These are phyloP conservation scores for Drepanosiphum platanoidis DNA, from an alignment of 2,888 invertebrate genomes.

Conservation along the genomic window DNA sequence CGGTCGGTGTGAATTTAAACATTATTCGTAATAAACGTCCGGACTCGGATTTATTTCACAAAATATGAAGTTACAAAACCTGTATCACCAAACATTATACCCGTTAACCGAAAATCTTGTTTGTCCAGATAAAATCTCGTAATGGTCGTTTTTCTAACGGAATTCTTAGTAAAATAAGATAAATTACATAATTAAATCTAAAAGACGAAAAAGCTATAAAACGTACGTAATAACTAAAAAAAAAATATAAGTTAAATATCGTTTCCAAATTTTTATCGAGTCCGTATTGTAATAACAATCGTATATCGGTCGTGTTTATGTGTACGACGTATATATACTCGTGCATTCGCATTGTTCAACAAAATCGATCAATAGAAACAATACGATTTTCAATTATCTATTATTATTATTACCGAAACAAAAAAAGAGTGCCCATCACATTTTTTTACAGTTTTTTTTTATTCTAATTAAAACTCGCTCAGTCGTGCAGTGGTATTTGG, in stretches of 20 bases:
- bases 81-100: slow-evolving; percentile 13
- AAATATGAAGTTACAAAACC: neutral
- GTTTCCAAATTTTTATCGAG: too few relatives aligned
- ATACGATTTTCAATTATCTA: too few relatives aligned
- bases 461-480: too few relatives aligned
- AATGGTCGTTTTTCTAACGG: neutral
- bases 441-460: too few relatives aligned
- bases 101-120: neutral
- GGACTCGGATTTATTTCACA: neutral
- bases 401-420: too few relatives aligned
- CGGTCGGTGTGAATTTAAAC: too few relatives aligned
- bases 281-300: neutral
- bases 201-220: neutral
- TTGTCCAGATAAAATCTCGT: neutral
- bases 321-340: neutral
- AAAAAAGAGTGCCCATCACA: too few relatives aligned
- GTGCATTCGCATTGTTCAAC: neutral
- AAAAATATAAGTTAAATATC: too few relatives aligned
- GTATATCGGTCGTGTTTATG: neutral
- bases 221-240: neutral
- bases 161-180: neutral
- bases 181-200: neutral
- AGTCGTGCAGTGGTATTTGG: too few relatives aligned
- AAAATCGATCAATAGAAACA: neutral
- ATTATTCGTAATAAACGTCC: neutral